Percentiles rank a stretch among this genome's conserved stretches.
Conservation (phyloP, 2,888 invertebrate genomes). For the Galerucella nymphaeae region DNA sequence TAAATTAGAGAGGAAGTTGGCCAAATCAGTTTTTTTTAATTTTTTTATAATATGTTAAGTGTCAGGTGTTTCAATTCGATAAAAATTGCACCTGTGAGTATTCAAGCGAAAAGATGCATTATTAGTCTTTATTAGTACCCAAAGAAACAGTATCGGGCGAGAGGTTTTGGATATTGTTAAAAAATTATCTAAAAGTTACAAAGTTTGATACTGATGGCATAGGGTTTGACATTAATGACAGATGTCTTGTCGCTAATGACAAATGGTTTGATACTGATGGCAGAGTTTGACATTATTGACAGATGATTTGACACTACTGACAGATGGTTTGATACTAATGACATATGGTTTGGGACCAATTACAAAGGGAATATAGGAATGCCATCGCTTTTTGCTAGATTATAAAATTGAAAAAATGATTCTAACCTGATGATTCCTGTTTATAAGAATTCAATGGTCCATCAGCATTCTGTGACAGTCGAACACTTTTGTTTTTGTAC, state of each 20-base stretch:
- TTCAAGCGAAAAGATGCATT: conserved; percentile 5
- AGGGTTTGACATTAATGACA: too few relatives aligned
- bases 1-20: conserved; percentile 39
- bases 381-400: too few relatives aligned
- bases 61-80: conserved; percentile 13
- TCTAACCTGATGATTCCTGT: conserved; percentile 57
- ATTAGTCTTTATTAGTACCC: neutral
- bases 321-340: too few relatives aligned
- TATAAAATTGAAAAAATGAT: conserved; percentile 10
- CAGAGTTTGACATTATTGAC: too few relatives aligned
- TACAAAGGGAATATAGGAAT: too few relatives aligned
- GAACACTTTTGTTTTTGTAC: conserved; percentile 73
- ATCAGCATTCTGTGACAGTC: conserved; percentile 59
- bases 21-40: conserved; percentile 30
- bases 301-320: too few relatives aligned
- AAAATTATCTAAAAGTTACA: too few relatives aligned
- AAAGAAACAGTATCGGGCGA: neutral
- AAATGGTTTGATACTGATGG: too few relatives aligned
- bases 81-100: conserved; percentile 1
- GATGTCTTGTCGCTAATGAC: too few relatives aligned
- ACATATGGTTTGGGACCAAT: too few relatives aligned
- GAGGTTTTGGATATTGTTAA: neutral
- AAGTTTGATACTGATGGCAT: too few relatives aligned
- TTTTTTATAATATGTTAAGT: conserved; percentile 18
- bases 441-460: conserved; percentile 57